phyloP scores from a whole-genome alignment of 2,113 vertebrate genomes.

The Sterna hirundo region DNA sequence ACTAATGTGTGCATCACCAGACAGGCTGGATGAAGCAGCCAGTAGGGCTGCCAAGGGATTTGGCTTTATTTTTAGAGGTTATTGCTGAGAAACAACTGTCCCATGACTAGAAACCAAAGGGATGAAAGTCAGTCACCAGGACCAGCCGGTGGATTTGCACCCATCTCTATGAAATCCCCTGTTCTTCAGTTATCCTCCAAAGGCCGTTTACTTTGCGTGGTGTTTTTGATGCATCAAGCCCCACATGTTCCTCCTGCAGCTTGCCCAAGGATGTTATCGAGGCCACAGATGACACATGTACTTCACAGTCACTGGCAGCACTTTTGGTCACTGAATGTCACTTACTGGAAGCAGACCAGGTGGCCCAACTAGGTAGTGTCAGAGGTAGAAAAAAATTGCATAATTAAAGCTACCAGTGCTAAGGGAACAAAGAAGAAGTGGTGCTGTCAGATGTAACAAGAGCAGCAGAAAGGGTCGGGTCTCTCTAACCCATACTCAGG shows the following conservation, averaged over 20 bases:
- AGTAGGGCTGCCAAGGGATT: neutral
- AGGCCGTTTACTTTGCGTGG: neutral
- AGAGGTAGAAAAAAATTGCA: neutral
- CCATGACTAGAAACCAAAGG: neutral
- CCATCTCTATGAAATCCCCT: neutral
- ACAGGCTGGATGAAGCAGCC: neutral
- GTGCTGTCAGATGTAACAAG: neutral
- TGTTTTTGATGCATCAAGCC: neutral
- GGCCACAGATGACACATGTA: neutral
- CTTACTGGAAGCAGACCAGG: neutral
- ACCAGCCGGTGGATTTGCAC: neutral
- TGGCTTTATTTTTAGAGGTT: conserved; percentile 17
- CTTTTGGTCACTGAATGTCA: neutral
- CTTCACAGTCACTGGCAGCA: neutral
- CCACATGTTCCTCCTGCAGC: neutral
- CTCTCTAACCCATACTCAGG: neutral
- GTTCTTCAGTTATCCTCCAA: neutral
- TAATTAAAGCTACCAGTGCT: neutral
- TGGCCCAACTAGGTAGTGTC: neutral
- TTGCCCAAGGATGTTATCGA: neutral
- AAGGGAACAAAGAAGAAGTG: neutral
- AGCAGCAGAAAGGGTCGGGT: neutral
- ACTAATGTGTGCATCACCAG: neutral
- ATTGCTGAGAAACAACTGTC: neutral
- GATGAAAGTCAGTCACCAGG: neutral